These are phyloP conservation scores for Acomys russatus DNA, from an alignment of 2,797 vertebrate species.

Conservation along the genomic window DNA sequence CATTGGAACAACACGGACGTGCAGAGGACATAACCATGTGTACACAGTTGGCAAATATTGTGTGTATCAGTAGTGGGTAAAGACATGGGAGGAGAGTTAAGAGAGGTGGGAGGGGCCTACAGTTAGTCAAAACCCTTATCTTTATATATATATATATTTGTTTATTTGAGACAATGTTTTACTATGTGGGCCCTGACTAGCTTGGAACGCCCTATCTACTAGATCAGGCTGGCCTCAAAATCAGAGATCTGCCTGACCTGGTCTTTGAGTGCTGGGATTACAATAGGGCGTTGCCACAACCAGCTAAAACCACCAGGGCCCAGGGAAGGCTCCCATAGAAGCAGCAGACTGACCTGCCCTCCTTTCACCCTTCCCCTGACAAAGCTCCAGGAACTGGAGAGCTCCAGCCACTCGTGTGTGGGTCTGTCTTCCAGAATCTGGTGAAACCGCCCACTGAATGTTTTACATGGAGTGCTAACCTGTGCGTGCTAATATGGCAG, in stretches of 20 bases:
- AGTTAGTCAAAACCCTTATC: neutral
- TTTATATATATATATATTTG: neutral
- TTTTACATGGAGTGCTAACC: neutral
- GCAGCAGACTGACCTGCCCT: neutral
- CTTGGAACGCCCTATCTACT: neutral
- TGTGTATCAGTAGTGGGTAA: neutral
- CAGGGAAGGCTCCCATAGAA: neutral
- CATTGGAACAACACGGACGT: neutral
- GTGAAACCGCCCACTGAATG: neutral
- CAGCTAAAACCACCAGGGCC: neutral
- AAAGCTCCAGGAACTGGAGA: neutral
- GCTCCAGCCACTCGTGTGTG: neutral
- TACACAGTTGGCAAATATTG: neutral
- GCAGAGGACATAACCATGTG: neutral
- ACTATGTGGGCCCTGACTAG: neutral
- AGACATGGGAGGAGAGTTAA: neutral
- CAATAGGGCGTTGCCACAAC: neutral
- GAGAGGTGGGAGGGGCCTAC: neutral
- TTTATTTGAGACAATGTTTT: neutral
- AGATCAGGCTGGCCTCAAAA: neutral
- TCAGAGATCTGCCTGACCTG: neutral
- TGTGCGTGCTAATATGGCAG: too few relatives aligned
- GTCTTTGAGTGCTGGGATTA: neutral
- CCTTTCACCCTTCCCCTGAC: neutral
- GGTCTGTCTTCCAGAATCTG: too few relatives aligned